phyloP scores from a whole-genome alignment of 2,888 invertebrate species.

The Archaeoteleia sp. region DNA sequence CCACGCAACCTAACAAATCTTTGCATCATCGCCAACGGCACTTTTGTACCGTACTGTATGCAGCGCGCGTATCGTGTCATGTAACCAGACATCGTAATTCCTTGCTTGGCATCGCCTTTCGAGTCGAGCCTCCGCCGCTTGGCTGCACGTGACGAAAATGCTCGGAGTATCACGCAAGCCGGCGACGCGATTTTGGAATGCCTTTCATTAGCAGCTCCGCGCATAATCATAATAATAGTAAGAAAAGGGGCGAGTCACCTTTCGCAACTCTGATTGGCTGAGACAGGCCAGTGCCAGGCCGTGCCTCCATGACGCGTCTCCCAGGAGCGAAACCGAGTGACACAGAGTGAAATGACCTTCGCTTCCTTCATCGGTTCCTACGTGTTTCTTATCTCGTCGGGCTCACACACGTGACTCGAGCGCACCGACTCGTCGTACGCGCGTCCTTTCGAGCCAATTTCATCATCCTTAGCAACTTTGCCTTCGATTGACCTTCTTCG shows the following conservation, averaged over 20 bases:
- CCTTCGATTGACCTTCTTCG: constrained; percentile 45
- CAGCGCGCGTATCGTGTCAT: too few species aligned
- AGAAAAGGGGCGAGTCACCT: constrained; percentile 41
- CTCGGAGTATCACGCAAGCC: constrained; percentile 12
- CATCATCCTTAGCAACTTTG: constrained; percentile 26
- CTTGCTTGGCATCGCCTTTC: too few species aligned
- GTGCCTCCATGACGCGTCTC: constrained; percentile 50
- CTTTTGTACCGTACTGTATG: too few species aligned
- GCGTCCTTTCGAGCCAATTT: constrained; percentile 16
- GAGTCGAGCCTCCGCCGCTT: too few species aligned
- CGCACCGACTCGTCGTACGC: constrained; percentile 6
- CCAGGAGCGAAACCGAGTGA: too few species aligned
- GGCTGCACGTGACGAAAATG: too few species aligned
- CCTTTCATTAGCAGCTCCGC: constrained; percentile 13
- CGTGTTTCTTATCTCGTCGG: not conserved
- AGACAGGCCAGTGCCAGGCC: too few species aligned
- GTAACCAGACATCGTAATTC: too few species aligned
- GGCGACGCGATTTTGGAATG: constrained; percentile 31
- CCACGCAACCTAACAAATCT: too few species aligned
- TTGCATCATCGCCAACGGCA: too few species aligned
- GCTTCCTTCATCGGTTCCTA: constrained; percentile 18
- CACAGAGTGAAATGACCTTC: constrained; percentile 46
- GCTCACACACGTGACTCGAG: constrained; percentile 11
- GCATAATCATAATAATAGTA: constrained; percentile 29
- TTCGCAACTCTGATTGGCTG: constrained; percentile 46